phyloP scores from a whole-genome alignment of 2,797 vertebrate species.

The Syncerus caffer region DNA sequence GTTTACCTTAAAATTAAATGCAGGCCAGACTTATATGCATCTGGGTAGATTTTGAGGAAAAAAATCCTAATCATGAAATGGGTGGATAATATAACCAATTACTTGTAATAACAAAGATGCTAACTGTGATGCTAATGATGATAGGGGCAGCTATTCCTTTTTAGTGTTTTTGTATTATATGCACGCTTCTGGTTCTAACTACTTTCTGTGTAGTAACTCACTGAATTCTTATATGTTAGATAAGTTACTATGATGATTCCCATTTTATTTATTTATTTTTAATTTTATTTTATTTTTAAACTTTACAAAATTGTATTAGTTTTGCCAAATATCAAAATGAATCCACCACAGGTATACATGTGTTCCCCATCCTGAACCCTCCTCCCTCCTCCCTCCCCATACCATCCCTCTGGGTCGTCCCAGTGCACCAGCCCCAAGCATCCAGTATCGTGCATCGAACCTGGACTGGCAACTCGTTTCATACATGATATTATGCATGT shows the following conservation, averaged over 20 bases:
- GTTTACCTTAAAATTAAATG: neutral
- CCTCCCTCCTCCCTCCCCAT: no score
- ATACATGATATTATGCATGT: no score
- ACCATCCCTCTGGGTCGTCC: no score
- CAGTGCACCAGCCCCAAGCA: no score
- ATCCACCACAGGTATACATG: no score
- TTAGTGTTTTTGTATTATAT: neutral
- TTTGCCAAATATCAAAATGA: no score
- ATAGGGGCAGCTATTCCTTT: neutral
- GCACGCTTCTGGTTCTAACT: neutral
- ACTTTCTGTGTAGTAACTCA: neutral
- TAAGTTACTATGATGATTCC: neutral
- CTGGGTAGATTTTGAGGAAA: neutral
- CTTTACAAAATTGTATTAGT: no score
- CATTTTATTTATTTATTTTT: neutral
- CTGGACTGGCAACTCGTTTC: no score
- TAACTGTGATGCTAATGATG: neutral
- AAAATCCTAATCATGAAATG: neutral
- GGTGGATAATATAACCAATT: neutral
- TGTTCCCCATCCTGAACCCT: no score
- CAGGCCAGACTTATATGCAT: neutral
- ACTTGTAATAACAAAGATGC: neutral
- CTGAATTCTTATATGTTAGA: neutral
- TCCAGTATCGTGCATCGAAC: no score
- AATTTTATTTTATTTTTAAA: no score